Conservation (phyloP, 2,888 invertebrate species). For the Deilephila elpenor region DNA sequence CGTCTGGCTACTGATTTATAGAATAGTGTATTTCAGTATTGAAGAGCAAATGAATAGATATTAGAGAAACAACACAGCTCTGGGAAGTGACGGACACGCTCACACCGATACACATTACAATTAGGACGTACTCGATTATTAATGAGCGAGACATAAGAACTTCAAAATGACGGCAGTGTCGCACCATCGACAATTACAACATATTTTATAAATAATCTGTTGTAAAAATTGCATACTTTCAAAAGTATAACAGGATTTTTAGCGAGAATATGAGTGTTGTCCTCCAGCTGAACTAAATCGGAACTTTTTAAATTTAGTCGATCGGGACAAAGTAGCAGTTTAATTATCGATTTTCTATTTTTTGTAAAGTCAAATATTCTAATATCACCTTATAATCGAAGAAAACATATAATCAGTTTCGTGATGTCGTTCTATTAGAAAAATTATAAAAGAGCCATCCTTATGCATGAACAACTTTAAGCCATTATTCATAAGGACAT, state of each 20-base stretch:
- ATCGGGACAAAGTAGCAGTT: too few relatives aligned
- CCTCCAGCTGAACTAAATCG: too few relatives aligned
- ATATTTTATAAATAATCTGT: background rate
- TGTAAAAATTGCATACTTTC: too few relatives aligned
- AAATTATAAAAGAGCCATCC: background rate
- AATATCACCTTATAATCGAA: too few relatives aligned
- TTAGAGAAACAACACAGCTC: background rate
- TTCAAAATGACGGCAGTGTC: background rate
- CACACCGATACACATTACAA: constrained; percentile 41
- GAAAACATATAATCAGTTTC: too few relatives aligned
- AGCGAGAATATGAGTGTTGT: too few relatives aligned
- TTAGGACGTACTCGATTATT: constrained; percentile 62
- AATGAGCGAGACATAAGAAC: constrained; percentile 51
- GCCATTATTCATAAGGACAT: background rate
- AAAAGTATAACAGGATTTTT: too few relatives aligned
- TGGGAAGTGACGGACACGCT: constrained; percentile 39
- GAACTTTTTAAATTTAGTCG: too few relatives aligned
- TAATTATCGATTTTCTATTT: background rate
- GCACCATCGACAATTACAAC: background rate
- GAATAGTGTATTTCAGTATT: background rate
- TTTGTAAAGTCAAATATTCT: too few relatives aligned
- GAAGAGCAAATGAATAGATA: background rate
- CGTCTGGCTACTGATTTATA: too few relatives aligned
- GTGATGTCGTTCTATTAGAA: too few relatives aligned
- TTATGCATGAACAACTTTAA: background rate